Base-by-base conservation (phyloP, 1,140 invertebrate genomes). In the Drosophila ercepeae region DNA sequence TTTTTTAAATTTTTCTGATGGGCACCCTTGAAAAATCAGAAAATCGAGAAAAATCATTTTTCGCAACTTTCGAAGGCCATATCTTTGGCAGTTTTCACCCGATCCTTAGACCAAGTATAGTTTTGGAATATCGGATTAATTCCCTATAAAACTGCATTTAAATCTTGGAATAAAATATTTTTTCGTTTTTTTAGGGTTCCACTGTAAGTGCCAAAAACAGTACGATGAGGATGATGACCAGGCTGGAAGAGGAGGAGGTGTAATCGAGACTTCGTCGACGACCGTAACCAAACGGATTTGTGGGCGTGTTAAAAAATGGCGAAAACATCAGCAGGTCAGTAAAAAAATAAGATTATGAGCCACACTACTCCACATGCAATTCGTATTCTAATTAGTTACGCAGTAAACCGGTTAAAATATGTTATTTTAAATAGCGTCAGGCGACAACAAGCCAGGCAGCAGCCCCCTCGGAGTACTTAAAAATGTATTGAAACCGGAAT, bases 301-400 rank as follows among this genome's bases (percentile, higher is more conserved):
- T 71, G 65, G 68, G 65, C 55, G 65, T 71, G 63, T 42, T 21
- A 27, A 67, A 53, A 21, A 14, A 23, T n/a, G 36, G 44, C 27
- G 39, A 27, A 45, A 48, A 29, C 60, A 48, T 14, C 60, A 21
- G 9, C 53, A 23, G 58, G 51, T 44, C 51, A 58, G 21, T 6
- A 48, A 18, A 1, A 25, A 32, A 44, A 57, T 27, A 21, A 21
- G 25, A 32, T 32, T 32, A 29, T 65, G 39, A 50, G 13, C 14
- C 6, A 16, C 21, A 27, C 42, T 29, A 16, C 44, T 23, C n/a
- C 44, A 32, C 36, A 51, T 64, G 45, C 27, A 65, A 42, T 23
- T 44, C 27, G 25, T 25, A 65, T 67, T 67, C 60, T 65, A 65
- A 65, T 67, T 52, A 65, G 63, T 25, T 52, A 67, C 63, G 60